These are phyloP conservation scores for Psilopsiagon aurifrons DNA, from an alignment of 2,113 vertebrate species.

Conservation along the genomic window DNA sequence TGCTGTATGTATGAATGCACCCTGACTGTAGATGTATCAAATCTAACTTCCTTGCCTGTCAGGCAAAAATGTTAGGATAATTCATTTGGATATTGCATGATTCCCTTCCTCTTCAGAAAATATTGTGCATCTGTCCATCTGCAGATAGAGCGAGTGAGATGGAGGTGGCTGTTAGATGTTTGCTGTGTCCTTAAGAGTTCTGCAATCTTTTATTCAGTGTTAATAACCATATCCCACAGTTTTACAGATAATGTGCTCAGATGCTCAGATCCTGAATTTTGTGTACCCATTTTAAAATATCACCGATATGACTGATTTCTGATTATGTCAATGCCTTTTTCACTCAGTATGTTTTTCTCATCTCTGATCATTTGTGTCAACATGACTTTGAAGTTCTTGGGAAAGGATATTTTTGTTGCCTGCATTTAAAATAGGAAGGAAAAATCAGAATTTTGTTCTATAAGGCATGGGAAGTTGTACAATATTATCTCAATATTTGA, in stretches of 20 bases:
- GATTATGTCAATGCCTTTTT: background rate
- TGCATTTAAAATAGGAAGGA: background rate
- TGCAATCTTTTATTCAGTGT: background rate
- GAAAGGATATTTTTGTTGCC: background rate
- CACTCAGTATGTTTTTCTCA: background rate
- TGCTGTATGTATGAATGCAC: background rate
- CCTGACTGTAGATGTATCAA: background rate
- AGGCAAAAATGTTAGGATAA: background rate
- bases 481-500: background rate
- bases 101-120: background rate
- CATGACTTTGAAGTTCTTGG: background rate
- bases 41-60: background rate
- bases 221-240: background rate
- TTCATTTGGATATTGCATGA: background rate
- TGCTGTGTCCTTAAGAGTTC: background rate
- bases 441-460: background rate
- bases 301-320: background rate
- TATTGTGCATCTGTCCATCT: background rate
- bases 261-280: background rate
- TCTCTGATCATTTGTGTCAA: background rate
- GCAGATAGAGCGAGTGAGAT: background rate
- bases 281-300: background rate
- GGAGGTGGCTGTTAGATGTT: background rate
- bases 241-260: background rate
- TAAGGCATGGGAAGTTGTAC: background rate